These are phyloP conservation scores for Phoxinus dragarum DNA, from an alignment of 2,797 vertebrate species.

Conservation along the genomic window DNA sequence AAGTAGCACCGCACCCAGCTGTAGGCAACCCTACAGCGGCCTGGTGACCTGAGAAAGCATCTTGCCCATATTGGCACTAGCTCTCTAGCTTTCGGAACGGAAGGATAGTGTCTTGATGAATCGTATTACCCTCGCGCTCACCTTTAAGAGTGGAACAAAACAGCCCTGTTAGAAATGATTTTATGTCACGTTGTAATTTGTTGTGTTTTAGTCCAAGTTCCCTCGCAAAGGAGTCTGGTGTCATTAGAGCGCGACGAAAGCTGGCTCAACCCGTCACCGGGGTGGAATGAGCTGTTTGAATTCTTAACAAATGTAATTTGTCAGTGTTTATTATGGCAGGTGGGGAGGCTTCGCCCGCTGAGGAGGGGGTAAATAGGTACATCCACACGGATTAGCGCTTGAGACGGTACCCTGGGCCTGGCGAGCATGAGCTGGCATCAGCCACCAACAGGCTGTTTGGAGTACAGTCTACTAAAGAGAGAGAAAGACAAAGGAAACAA, in stretches of 20 bases:
- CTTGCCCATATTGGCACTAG: neutral
- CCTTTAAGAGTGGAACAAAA: constrained; percentile 38
- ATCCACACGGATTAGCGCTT: constrained; percentile 67
- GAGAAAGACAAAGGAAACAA: constrained; percentile 4
- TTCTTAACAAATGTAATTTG: constrained; percentile 70
- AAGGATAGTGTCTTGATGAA: constrained; percentile 17
- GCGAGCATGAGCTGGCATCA: constrained; percentile 49
- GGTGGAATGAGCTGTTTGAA: constrained; percentile 67
- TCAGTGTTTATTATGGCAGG: constrained; percentile 67
- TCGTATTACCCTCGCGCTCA: constrained; percentile 30
- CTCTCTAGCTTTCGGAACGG: neutral
- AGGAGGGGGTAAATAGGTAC: constrained; percentile 64
- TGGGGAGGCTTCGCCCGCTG: constrained; percentile 54
- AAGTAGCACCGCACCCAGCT: no score
- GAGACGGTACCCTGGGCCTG: constrained; percentile 58
- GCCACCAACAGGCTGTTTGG: constrained; percentile 50
- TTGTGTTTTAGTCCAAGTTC: constrained; percentile 43
- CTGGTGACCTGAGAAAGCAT: constrained; percentile 11
- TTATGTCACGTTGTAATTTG: constrained; percentile 53
- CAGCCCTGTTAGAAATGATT: constrained; percentile 41
- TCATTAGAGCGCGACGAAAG: constrained; percentile 58
- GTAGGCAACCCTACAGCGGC: no score
- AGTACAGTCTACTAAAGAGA: constrained; percentile 51
- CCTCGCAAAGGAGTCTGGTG: constrained; percentile 44
- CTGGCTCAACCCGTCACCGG: constrained; percentile 54